Base-by-base conservation (phyloP, 2,113 vertebrate genomes). In the Saccopteryx leptura region DNA sequence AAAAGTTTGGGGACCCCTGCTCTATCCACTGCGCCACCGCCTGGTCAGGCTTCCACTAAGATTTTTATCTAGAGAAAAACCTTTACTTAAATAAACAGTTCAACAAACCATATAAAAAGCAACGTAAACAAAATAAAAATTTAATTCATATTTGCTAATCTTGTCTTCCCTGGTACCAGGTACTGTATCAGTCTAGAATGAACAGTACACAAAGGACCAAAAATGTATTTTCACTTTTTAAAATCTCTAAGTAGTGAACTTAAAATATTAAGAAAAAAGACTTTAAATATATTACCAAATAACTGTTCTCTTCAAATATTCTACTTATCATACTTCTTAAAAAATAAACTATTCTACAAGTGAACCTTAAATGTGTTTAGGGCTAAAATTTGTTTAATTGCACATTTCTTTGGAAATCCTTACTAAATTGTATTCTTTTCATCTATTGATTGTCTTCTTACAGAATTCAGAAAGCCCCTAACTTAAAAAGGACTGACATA, bases 211-310 rank as follows among this genome's bases (percentile, higher is more conserved):
- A 91, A 84, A 93, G 31, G 56, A 87, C 31, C 50, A 76, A 85
- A 52, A 83, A 97, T 63, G 10, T 90, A 63, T 90, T 46, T 88
- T 93, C 10, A 94, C 54, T 84, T 94, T 79, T 61, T 17, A 95
- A 93, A 97, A 96, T 88, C 58, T 85, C 93, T 69, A 90, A 26
- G 56, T 39, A 94, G 33, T 18, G 95, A 96, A 93, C 31, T 71
- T 83, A 19, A 31, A 78, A 52, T 52, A 52, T 39, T 61, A 88
- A 88, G 19, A 2, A 71, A 17, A 69, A 60, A 58, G 15, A 74
- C 39, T 91, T 72, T 21, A 28, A 91, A 74, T 14, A 74, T 21
- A 91, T 71, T 58, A 83, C 46, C 74, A 86, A 76, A 87, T 85
- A 58, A 72, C n/a, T 87, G 6, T n/a, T 85, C 12, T 90, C 74